Evolutionary conservation across 2,888 invertebrate genomes (phyloP).

Genomic region (Rotaria sp.): DNA sequence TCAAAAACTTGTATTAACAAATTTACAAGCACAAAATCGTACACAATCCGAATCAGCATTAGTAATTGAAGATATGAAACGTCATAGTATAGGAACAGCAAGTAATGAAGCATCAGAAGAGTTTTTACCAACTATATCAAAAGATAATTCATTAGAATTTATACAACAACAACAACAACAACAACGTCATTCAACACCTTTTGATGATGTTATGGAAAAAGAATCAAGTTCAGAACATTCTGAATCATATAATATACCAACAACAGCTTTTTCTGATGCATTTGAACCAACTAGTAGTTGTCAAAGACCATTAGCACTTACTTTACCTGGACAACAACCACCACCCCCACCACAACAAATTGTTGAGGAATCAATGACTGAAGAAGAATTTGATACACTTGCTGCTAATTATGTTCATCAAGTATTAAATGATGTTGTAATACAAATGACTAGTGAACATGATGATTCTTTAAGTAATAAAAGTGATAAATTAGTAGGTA

Average conservation of each 20-base stretch:
- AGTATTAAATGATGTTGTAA: background rate
- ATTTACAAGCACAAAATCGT: background rate
- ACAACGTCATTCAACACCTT: background rate
- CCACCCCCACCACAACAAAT: too few species aligned
- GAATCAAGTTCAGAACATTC: background rate
- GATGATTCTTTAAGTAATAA: background rate
- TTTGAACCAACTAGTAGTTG: constrained; percentile 20
- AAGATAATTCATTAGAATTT: constrained; percentile 28
- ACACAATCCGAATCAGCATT: constrained; percentile 20
- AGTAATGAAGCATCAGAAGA: background rate
- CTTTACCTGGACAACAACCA: background rate
- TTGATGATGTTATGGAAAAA: constrained; percentile 21
- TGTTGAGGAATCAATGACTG: background rate
- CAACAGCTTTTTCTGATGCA: background rate
- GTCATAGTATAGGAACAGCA: background rate
- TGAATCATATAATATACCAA: background rate
- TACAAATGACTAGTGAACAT: background rate
- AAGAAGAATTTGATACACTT: constrained; percentile 3
- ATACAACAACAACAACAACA: background rate
- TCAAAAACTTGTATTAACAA: background rate
- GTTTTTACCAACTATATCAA: background rate
- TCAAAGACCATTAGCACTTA: constrained; percentile 3
- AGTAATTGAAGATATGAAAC: background rate
- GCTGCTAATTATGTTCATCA: background rate
- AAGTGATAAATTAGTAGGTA: background rate